Conservation (phyloP, 30 jellyfish, hydroid and myxozoan species). For the Aurelia sp. region DNA sequence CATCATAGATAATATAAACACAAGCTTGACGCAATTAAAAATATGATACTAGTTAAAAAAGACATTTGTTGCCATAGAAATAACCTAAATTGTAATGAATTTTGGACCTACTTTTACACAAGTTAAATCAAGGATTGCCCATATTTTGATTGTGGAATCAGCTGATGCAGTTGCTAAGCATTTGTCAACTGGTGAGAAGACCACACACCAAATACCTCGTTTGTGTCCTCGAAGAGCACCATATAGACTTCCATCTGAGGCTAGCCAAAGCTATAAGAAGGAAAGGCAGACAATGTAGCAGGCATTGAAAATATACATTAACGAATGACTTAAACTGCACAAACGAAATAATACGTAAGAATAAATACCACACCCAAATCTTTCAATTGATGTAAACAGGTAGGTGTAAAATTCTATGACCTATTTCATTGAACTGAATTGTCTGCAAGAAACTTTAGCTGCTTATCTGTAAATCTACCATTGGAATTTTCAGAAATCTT, state of each 20-base stretch:
- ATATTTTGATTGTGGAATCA: conserved; percentile 77
- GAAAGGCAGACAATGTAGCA: not conserved
- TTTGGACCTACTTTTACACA: conserved; percentile 75
- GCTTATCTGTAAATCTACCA: no score
- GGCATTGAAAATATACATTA: no score
- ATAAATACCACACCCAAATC: no score
- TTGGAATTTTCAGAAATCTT: no score
- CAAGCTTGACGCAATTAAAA: not conserved
- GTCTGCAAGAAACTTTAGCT: no score
- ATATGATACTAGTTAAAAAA: no score
- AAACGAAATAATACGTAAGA: no score
- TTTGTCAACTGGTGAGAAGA: conserved; percentile 90
- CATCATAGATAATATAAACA: not conserved
- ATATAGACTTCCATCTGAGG: conserved; percentile 67
- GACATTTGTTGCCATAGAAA: not conserved
- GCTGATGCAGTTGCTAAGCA: conserved; percentile 91
- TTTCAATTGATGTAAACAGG: no score
- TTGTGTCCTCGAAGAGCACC: conserved; percentile 91
- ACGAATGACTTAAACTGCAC: no score
- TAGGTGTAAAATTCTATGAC: no score
- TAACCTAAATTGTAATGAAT: not conserved
- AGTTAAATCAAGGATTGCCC: conserved; percentile 87
- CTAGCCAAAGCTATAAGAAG: conserved; percentile 53
- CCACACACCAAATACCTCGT: conserved; percentile 90
- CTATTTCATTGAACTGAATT: no score